Evolutionary conservation across 1,140 invertebrate species (phyloP).

Genomic region (Ctenoplectra terminalis): DNA sequence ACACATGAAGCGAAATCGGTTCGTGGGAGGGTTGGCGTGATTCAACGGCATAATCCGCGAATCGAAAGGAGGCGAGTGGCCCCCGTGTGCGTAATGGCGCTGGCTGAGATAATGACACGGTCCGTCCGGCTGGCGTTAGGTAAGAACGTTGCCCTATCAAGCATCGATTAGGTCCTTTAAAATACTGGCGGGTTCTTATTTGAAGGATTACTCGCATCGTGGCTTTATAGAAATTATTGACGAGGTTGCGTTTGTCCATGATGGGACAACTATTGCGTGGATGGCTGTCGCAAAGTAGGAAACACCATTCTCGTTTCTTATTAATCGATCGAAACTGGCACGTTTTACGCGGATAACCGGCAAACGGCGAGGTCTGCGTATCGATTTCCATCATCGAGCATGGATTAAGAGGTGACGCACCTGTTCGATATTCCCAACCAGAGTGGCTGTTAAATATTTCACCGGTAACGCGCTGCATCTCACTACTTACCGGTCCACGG

Average conservation of each 20-base stretch:
- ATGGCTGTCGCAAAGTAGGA: not conserved
- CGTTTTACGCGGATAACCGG: no score
- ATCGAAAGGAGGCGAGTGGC: constrained; percentile 70
- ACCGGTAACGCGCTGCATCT: constrained; percentile 48
- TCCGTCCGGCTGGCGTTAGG: constrained; percentile 71
- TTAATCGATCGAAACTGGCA: no score
- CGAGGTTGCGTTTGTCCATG: not conserved
- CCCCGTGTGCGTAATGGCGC: constrained; percentile 70
- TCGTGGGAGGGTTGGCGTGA: constrained; percentile 70
- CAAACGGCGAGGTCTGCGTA: no score
- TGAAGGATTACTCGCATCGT: constrained; percentile 75
- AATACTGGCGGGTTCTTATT: constrained; percentile 74
- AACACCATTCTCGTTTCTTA: constrained; percentile 22
- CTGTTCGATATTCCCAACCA: constrained; percentile 44
- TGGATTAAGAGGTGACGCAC: constrained; percentile 41
- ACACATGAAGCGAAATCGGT: constrained; percentile 35
- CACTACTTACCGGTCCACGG: constrained; percentile 68
- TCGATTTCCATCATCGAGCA: constrained; percentile 32
- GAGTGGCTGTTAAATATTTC: constrained; percentile 71
- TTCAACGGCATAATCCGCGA: constrained; percentile 75
- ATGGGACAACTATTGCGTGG: no score
- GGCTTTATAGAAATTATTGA: no score
- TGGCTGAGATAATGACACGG: constrained; percentile 75
- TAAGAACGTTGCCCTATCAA: constrained; percentile 79
- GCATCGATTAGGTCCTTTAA: constrained; percentile 79